Percentiles rank a stretch among this genome's conserved stretches.
These are phyloP conservation scores for Craseonycteris thonglongyai DNA, from an alignment of 2,113 vertebrate species.

Conservation along the genomic window DNA sequence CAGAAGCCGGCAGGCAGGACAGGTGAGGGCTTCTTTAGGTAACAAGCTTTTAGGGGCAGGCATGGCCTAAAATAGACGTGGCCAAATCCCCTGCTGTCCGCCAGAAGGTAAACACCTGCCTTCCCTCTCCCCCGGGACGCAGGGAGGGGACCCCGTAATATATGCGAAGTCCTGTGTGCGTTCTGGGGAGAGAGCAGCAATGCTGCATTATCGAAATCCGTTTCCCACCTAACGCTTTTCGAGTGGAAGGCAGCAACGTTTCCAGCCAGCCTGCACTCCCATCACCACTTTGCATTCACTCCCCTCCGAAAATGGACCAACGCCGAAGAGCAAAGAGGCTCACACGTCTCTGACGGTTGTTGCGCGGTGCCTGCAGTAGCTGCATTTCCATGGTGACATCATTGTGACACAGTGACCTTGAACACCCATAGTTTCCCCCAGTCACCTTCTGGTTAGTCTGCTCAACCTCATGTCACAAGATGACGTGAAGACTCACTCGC, in stretches of 20 bases:
- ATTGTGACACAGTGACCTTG: background rate
- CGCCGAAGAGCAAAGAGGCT: too few species aligned
- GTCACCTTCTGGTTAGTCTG: background rate
- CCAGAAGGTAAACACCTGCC: background rate
- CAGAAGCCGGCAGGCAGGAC: background rate
- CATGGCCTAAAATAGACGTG: background rate
- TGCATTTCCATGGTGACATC: rapidly evolving
- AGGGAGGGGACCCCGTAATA: background rate
- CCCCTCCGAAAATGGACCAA: background rate
- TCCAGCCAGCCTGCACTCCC: background rate
- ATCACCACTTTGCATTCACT: background rate
- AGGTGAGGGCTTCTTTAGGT: conserved; percentile 36
- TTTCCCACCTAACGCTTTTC: background rate
- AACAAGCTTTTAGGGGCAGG: background rate
- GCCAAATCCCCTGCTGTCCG: background rate
- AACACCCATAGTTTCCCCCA: background rate
- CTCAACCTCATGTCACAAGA: background rate
- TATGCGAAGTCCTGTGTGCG: rapidly evolving
- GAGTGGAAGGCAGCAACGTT: background rate
- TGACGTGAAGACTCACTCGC: rapidly evolving
- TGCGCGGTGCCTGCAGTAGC: background rate
- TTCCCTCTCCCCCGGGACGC: background rate
- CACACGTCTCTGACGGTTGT: rapidly evolving
- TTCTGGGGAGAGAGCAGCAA: background rate
- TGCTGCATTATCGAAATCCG: background rate